Base-by-base conservation (phyloP, 64 coral and sea anemone species). In the Montipora efflorescens region DNA sequence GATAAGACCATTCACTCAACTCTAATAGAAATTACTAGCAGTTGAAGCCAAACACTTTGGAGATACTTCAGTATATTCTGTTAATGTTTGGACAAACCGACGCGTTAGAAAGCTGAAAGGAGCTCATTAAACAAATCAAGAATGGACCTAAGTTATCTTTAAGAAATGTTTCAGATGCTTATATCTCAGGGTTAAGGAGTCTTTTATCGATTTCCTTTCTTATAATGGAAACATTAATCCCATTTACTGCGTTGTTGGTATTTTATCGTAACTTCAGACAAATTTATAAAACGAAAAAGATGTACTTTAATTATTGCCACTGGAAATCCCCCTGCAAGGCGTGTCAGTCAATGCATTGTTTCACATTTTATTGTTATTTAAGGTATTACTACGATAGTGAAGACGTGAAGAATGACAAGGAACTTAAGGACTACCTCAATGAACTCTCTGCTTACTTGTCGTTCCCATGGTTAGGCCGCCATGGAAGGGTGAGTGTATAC, bases 321-420 rank as follows among this genome's bases (percentile, higher is more conserved):
- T 50, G 36, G 36, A 43, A 36, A 2, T 45, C 47, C 49, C 47
- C 57, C 57, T n/a, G 64, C 0, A 68, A 68, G 64, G 8, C 8
- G 64, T 68, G 64, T 68, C 64, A 68, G 64, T 0, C 64, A 68
- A 18, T 68, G 64, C 4, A 6, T 6, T 57, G 53, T 18, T 4
- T 68, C 64, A 8, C 64, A 68, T 68, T 68, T 68, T 68, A 68
- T 20, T 68, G 64, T 68, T 68, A 68, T 68, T 18, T 68, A 68
- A 68, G 64, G 64, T 68, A 68, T 68, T 91, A 91, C 53, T 48
- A 44, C 16, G 69, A 55, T n/a, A 43, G 83, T 81, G 9, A 53
- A 59, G 90, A 81, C 67, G 90, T 91, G 3, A 48, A 81, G 21
- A 44, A 80, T 23, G 90, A 91, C 66, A 22, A 14, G 21, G 90